A percentile compares a stretch with the other conserved stretches of the same genome.
These are phyloP conservation scores for Excalfactoria chinensis DNA, from an alignment of 2,113 vertebrate genomes.

Conservation along the genomic window DNA sequence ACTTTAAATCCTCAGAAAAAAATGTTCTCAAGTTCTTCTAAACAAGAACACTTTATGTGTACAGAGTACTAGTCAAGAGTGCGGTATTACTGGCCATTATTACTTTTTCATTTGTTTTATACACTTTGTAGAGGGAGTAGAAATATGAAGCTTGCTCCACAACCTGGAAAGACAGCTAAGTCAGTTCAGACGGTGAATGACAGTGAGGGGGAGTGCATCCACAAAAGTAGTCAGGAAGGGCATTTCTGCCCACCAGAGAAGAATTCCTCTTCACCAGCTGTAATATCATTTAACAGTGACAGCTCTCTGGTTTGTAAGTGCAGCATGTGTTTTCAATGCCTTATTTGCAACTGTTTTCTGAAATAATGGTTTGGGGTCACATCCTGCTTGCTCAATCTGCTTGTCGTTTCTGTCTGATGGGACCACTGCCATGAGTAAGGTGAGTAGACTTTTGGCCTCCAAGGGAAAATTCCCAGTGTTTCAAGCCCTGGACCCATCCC, in stretches of 20 bases:
- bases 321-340: slow-evolving; percentile 15
- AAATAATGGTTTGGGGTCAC: background rate
- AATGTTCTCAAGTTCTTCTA: background rate
- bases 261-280: slow-evolving; percentile 46
- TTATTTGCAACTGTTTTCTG: background rate
- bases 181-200: slow-evolving; percentile 2
- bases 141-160: background rate
- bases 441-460: background rate
- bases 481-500: background rate
- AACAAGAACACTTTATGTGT: background rate
- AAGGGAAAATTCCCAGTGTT: background rate
- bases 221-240: background rate
- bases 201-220: background rate
- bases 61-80: background rate
- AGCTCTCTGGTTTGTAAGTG: background rate
- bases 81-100: background rate
- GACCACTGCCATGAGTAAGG: background rate
- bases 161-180: background rate
- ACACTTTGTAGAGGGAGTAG: background rate
- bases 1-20: background rate
- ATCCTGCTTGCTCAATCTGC: background rate
- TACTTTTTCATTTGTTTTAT: background rate
- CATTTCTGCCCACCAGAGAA: slow-evolving; percentile 54
- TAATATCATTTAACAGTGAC: slow-evolving; percentile 24
- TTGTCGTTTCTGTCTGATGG: background rate